A percentile compares a stretch with the other conserved stretches of the same genome.
Conservation (phyloP, 2,113 vertebrate species). For the Dipodomys spectabilis region DNA sequence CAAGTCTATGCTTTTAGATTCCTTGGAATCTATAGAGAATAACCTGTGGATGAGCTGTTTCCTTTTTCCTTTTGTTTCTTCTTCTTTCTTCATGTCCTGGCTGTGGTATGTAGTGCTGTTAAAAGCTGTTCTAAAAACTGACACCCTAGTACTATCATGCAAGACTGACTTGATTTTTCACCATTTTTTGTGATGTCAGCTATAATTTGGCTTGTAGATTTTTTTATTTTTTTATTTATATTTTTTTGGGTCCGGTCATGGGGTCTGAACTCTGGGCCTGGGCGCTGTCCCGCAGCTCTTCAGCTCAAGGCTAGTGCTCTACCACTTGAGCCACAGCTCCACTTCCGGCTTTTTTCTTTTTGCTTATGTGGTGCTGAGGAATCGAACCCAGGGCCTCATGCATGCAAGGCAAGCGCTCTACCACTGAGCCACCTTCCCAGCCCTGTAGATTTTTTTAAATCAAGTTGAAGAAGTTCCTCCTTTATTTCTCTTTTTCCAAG, state of each 20-base stretch:
- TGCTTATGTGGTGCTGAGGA: no score
- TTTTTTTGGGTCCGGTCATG: no score
- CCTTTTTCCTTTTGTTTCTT: background rate
- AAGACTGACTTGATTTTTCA: background rate
- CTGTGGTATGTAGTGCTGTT: background rate
- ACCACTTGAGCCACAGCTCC: no score
- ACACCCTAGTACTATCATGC: background rate
- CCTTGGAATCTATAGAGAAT: background rate
- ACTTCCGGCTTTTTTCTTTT: no score
- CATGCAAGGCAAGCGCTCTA: no score
- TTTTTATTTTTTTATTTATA: background rate
- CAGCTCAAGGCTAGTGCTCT: no score
- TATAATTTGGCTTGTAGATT: background rate
- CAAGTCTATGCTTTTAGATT: background rate
- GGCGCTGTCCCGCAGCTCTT: no score
- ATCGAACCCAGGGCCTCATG: no score
- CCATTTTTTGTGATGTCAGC: background rate
- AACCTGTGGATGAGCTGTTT: background rate
- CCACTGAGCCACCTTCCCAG: no score
- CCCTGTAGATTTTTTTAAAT: background rate
- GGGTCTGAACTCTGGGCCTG: no score
- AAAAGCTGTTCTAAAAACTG: background rate
- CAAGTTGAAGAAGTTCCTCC: background rate
- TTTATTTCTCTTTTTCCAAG: background rate
- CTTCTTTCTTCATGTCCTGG: fast-evolving